Base-by-base conservation (phyloP, 2,113 vertebrate species). In the Thalassarche chlororhynchos region DNA sequence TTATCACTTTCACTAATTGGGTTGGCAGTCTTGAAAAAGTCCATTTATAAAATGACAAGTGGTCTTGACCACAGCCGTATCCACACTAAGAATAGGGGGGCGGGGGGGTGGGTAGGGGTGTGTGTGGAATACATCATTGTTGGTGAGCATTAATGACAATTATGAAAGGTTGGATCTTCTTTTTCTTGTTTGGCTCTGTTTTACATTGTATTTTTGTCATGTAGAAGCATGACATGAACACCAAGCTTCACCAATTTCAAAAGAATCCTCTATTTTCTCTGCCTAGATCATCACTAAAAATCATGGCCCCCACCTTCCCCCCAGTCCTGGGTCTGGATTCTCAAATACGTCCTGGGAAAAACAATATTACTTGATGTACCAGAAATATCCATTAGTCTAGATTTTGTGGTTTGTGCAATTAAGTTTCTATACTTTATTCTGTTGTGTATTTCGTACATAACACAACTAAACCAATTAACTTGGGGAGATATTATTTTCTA, bases 81-180 rank as follows among this genome's bases (percentile, higher is more conserved):
- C 26, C 46, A 69, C 32, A 51, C 0, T 2, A 77, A 75, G 36
- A 74, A n/a, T 66, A 36, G 15, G 12, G 6, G 17, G 8, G 2
- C 2, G 29, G 2, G 17, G 10, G 2, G 3, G 29, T 2, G 10
- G 31, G 7, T 4, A 54, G 18, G 21, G 8, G 26, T 2, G 36
- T 8, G 34, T 17, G 18, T 11, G 23, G 16, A 90, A 78, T 6
- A 42, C 20, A 42, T 46, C 2, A 38, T 5, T 78, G 29, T 17
- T 52, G 23, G 38, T 57, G 34, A 88, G 12, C 29, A 51, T 46
- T 85, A 82, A 34, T 34, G 31, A 85, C 25, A 83, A 10, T 32
- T 84, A 51, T 5, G 15, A 75, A 81, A 60, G 51, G n/a, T 1
- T n/a, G 21, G 6, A 54, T 68, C 21, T 26, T 42, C 49, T 34